Evolutionary conservation across 2,113 vertebrate species (phyloP).

Genomic region (Rhinogobius similis): DNA sequence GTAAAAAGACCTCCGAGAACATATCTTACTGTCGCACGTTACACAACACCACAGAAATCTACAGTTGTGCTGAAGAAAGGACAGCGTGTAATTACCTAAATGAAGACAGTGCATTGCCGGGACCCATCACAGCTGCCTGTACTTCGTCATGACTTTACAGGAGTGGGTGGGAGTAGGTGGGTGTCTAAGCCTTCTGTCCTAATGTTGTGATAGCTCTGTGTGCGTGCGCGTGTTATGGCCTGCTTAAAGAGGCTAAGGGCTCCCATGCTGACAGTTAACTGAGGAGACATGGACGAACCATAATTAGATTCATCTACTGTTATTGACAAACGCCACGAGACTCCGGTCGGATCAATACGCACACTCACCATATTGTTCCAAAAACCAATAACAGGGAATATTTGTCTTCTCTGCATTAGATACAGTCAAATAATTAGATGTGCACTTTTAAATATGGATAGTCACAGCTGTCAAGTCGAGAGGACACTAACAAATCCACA

Average conservation of each 20-base stretch:
- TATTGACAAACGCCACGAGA: slow-evolving; percentile 69
- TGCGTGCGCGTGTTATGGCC: slow-evolving; percentile 15
- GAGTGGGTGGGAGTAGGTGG: slow-evolving; percentile 57
- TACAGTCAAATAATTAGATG: slow-evolving; percentile 71
- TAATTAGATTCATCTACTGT: slow-evolving; percentile 77
- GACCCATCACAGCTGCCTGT: slow-evolving; percentile 10
- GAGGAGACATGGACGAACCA: slow-evolving; percentile 61
- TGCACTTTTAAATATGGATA: slow-evolving; percentile 35
- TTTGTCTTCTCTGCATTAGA: slow-evolving; percentile 64
- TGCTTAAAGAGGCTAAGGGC: slow-evolving; percentile 54
- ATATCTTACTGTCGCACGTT: too few species aligned
- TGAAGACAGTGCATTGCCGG: neutral
- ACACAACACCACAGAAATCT: neutral
- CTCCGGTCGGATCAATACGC: slow-evolving; percentile 64
- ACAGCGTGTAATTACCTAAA: slow-evolving; percentile 4
- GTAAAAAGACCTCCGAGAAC: neutral
- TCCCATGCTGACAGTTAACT: slow-evolving; percentile 74
- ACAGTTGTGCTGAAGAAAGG: neutral
- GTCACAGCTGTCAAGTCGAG: neutral
- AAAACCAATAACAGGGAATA: slow-evolving; percentile 69
- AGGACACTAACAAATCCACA: neutral
- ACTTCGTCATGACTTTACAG: slow-evolving; percentile 22
- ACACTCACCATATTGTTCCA: slow-evolving; percentile 70
- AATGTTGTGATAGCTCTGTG: slow-evolving; percentile 48
- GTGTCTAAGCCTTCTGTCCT: slow-evolving; percentile 62